Evolutionary conservation across 2,797 vertebrate genomes (phyloP), one percentile per base, ranked within the genome.

Genomic region (Ammospiza maritima): DNA sequence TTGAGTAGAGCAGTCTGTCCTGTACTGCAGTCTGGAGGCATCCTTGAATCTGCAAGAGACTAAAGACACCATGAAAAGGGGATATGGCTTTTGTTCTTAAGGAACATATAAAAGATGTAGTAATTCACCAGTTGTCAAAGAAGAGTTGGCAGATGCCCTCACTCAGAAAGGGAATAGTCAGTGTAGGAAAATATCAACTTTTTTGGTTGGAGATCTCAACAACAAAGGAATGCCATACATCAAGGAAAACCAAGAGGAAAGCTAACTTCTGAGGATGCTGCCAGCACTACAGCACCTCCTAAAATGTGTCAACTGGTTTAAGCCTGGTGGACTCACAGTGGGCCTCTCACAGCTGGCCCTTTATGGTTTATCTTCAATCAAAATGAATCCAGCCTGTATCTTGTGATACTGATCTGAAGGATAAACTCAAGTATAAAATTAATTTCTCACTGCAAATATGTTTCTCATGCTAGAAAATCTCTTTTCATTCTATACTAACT

Each of bases 181-280:
- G 3, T 23, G 5, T 13, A 60, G 27, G 47, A 38, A 71, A 18
- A 42, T 53, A 85, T 4, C 23, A 73, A 50, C 7, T 58, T 38
- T 45, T 77, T 57, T 71, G 29, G 19, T 8, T n/a, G 69, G 17
- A 88, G 26, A 26, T 57, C 88, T 87, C 74, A 67, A 9, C 1
- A 1, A 69, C 19, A 61, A 80, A 88, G 51, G 36, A 88, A 85
- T 27, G 22, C 7, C 0, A 0, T 32, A 73, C 20, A 75, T 69
- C 54, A 92, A 86, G 54, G 66, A 75, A 95, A 88, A 88, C 12
- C 38, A 88, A 62, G 51, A 75, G 50, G 38, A 88, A 92, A 90
- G 32, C 30, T 69, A 51, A 69, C 25, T 74, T 69, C 42, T 69
- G 61, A 77, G 45, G 42, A 72, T 58, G 57, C 61, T 32, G 23